Evolutionary conservation across 1,140 invertebrate genomes (phyloP).

Genomic region (Drosophila nebulosa): DNA sequence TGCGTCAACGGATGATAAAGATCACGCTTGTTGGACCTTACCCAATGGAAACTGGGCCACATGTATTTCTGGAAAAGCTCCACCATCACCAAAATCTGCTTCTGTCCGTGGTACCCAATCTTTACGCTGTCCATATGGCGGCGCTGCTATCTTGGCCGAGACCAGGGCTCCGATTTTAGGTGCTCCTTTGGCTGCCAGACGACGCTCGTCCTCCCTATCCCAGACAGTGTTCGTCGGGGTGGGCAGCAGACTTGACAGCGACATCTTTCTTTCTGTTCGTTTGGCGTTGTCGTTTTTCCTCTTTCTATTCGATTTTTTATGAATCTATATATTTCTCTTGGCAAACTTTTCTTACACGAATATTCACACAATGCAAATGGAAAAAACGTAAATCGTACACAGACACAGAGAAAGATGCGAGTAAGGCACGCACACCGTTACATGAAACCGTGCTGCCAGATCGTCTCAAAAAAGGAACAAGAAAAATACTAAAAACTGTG

Average conservation of each 20-base stretch:
- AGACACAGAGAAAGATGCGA: background rate
- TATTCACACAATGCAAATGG: background rate
- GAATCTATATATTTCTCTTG: background rate
- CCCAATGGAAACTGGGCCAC: constrained; percentile 98
- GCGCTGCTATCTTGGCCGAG: constrained; percentile 92
- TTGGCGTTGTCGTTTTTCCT: background rate
- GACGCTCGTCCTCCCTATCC: constrained; percentile 93
- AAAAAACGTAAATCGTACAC: background rate
- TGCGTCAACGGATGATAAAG: background rate
- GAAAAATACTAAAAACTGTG: background rate
- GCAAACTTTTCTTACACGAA: background rate
- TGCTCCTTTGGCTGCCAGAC: constrained; percentile 83
- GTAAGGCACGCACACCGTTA: background rate
- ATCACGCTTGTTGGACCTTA: constrained; percentile 62
- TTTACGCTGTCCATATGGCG: constrained; percentile 96
- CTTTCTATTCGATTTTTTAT: background rate
- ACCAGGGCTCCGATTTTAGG: constrained; percentile 87
- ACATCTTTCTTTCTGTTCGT: constrained; percentile 46
- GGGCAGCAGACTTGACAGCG: constrained; percentile 87
- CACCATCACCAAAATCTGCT: constrained; percentile 96
- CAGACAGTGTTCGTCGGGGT: constrained; percentile 91
- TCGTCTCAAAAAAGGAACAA: background rate
- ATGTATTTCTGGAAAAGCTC: constrained; percentile 98
- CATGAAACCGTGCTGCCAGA: background rate
- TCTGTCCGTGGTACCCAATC: constrained; percentile 95